These are phyloP conservation scores for Morinoia aosen DNA, from an alignment of 2,888 invertebrate genomes.

Conservation along the genomic window DNA sequence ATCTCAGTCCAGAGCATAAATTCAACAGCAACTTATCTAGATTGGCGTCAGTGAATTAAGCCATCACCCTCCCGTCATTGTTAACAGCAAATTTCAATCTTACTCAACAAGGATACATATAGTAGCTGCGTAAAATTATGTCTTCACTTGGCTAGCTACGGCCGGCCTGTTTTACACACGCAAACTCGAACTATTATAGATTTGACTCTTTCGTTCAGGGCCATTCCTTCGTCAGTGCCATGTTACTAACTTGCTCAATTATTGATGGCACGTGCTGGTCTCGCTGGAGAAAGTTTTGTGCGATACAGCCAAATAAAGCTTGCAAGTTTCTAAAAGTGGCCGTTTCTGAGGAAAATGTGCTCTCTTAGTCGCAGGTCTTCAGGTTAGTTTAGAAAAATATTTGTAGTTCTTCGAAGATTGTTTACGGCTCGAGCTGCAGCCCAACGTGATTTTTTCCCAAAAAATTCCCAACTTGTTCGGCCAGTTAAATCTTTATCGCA, in stretches of 20 bases:
- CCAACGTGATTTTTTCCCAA: not conserved
- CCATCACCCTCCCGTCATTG: not conserved
- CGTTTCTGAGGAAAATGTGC: not conserved
- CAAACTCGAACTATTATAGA: not conserved
- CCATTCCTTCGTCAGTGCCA: not conserved
- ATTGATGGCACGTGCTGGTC: not conserved
- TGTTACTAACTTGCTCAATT: not conserved
- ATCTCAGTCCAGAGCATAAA: not conserved
- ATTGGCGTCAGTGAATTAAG: not conserved
- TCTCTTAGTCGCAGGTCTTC: not conserved
- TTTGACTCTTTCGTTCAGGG: not conserved
- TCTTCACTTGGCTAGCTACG: not conserved
- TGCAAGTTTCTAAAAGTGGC: not conserved
- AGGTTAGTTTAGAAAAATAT: not conserved
- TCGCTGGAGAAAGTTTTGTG: not conserved
- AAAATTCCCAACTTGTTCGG: conserved; percentile 39
- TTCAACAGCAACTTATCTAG: not conserved
- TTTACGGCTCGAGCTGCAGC: conserved; percentile 22
- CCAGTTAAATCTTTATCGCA: conserved; percentile 53
- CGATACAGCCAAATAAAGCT: not conserved
- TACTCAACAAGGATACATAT: not conserved
- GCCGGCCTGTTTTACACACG: not conserved
- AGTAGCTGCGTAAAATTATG: not conserved
- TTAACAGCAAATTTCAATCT: not conserved
- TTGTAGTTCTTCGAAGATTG: conserved; percentile 12